Conservation (phyloP, 2,797 vertebrate genomes). For the Schizothorax lantsangensis region DNA sequence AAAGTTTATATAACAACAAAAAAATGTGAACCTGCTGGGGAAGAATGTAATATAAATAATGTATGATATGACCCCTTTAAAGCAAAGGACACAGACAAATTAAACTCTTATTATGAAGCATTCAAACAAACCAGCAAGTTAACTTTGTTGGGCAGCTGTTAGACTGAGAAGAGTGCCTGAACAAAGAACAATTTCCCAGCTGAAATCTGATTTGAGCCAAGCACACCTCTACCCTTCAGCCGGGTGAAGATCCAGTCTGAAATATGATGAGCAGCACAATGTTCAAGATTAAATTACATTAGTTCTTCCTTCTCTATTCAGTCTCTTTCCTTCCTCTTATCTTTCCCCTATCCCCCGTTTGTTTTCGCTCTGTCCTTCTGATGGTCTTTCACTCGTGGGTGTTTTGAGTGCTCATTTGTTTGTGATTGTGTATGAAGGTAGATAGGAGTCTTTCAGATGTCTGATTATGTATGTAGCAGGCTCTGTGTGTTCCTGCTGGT, state of each 20-base stretch:
- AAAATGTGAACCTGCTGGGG: not conserved
- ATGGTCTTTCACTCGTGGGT: conserved; percentile 14
- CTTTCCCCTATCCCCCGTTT: not conserved
- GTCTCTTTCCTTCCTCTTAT: not conserved
- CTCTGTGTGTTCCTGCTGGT: not conserved
- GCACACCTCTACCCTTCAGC: conserved; percentile 36
- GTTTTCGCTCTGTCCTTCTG: not conserved
- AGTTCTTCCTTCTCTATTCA: conserved; percentile 6
- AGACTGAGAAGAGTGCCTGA: conserved; percentile 32
- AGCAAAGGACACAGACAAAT: conserved; percentile 10
- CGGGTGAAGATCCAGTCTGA: conserved; percentile 42
- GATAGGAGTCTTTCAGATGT: not conserved
- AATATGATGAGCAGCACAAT: conserved; percentile 20
- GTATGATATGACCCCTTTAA: not conserved
- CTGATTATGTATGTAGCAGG: not conserved
- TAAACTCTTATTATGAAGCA: not conserved
- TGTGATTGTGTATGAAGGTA: conserved; percentile 10
- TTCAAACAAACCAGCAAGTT: conserved; percentile 11
- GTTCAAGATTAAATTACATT: conserved; percentile 23
- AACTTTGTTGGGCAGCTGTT: conserved; percentile 12
- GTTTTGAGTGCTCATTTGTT: conserved; percentile 14
- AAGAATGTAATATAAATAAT: not conserved
- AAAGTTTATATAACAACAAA: not conserved
- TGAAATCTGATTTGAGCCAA: conserved; percentile 48
- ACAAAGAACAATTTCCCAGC: conserved; percentile 26